A percentile compares a stretch with the other conserved stretches of the same genome.
These are phyloP conservation scores for Saguinus midas DNA, from an alignment of 2,113 vertebrate species.

Conservation along the genomic window DNA sequence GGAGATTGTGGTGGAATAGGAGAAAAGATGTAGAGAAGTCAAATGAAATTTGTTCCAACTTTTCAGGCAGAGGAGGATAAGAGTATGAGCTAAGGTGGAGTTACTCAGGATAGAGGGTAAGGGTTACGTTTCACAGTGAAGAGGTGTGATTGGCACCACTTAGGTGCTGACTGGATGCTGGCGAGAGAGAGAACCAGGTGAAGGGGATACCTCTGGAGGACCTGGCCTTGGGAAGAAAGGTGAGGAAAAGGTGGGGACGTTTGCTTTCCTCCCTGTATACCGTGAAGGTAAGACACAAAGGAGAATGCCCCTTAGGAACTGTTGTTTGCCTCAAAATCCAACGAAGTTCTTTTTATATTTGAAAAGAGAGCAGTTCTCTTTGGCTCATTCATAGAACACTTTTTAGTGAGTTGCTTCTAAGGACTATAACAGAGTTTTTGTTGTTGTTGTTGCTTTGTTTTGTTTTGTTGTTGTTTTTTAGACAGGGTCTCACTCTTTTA, in stretches of 20 bases:
- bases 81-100: background rate
- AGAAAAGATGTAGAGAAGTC: background rate
- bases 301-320: background rate
- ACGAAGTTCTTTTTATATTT: background rate
- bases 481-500: too few species aligned
- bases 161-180: background rate
- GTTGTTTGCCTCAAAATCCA: background rate
- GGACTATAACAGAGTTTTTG: background rate
- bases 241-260: background rate
- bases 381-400: background rate
- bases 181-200: background rate
- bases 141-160: background rate
- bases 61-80: background rate
- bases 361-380: background rate
- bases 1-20: background rate
- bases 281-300: background rate
- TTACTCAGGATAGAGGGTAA: background rate
- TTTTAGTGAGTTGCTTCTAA: background rate
- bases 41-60: background rate
- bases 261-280: background rate
- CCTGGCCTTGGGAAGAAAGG: background rate
- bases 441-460: too few species aligned
- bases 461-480: too few species aligned
- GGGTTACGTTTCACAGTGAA: background rate
- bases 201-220: background rate